Conservation (phyloP, 2,888 invertebrate species). For the Bruchidius siliquastri region DNA sequence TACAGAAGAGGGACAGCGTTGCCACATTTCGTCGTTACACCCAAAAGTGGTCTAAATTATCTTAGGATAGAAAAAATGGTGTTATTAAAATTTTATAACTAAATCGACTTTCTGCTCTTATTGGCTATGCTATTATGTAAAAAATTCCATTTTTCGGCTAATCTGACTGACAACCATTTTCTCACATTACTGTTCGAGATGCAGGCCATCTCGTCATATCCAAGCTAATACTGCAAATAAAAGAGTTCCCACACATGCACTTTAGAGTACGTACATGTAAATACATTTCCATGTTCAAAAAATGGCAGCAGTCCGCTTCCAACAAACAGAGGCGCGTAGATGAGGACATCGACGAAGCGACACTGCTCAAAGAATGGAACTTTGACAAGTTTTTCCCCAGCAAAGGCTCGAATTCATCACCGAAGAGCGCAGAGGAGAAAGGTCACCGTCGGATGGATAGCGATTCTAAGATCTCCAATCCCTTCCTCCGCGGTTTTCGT, state of each 20-base stretch:
- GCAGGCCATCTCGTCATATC: background rate
- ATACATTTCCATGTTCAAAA: constrained; percentile 27
- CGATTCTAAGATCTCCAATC: constrained; percentile 63
- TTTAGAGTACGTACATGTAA: background rate
- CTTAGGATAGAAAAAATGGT: too few relatives aligned
- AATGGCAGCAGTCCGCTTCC: constrained; percentile 48
- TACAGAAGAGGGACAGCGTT: too few relatives aligned
- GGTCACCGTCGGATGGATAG: constrained; percentile 70
- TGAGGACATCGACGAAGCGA: constrained; percentile 64
- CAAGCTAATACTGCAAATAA: background rate
- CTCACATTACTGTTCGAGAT: background rate
- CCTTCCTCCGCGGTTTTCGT: constrained; percentile 74
- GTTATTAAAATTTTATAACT: too few relatives aligned
- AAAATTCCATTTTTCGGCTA: too few relatives aligned
- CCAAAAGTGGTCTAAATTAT: too few relatives aligned
- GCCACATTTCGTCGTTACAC: too few relatives aligned
- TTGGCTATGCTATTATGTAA: too few relatives aligned
- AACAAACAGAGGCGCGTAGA: constrained; percentile 41
- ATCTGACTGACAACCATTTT: too few relatives aligned
- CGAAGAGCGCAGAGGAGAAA: constrained; percentile 44
- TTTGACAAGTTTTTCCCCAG: constrained; percentile 76
- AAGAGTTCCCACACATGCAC: background rate
- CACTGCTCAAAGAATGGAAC: constrained; percentile 81
- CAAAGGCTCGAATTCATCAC: constrained; percentile 24
- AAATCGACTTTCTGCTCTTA: too few relatives aligned